Percentiles rank a stretch among this genome's conserved stretches.
Conservation (phyloP, 64 coral and sea anemone species). For the Stylophora pistillata region DNA sequence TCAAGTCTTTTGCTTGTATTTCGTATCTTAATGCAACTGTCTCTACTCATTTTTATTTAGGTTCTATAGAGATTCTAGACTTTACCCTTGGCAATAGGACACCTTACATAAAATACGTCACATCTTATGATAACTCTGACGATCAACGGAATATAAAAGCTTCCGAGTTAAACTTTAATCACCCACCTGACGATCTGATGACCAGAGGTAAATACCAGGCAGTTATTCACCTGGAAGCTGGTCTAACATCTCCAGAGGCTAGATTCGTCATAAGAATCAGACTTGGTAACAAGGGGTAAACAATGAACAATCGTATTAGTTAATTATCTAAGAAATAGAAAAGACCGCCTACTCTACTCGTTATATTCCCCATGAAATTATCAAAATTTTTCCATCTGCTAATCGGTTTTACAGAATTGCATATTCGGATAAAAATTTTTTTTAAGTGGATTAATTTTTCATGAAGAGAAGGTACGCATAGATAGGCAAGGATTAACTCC, state of each 20-base stretch:
- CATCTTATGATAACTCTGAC: conserved; percentile 51
- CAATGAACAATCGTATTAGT: neutral
- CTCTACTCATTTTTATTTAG: neutral
- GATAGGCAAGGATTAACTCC: no score
- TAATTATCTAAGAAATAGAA: neutral
- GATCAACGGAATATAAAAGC: conserved; percentile 62
- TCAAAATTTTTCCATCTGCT: no score
- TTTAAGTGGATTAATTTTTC: no score
- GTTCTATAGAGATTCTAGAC: conserved; percentile 57
- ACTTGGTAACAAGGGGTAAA: conserved; percentile 77
- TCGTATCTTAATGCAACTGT: no score
- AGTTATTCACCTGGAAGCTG: conserved; percentile 69
- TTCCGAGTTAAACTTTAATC: conserved; percentile 54
- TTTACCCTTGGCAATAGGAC: conserved; percentile 74
- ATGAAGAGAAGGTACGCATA: no score
- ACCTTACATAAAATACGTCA: conserved; percentile 65
- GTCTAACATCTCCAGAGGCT: conserved; percentile 71
- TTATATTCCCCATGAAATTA: no score
- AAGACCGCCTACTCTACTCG: neutral
- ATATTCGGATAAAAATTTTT: no score
- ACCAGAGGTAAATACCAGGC: conserved; percentile 57
- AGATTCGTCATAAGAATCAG: conserved; percentile 69
- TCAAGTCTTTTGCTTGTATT: neutral
- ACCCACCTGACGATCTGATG: conserved; percentile 58
- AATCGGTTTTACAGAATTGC: no score